Base-by-base conservation (phyloP, 2,888 invertebrate species). In the Punctoribates punctum region DNA sequence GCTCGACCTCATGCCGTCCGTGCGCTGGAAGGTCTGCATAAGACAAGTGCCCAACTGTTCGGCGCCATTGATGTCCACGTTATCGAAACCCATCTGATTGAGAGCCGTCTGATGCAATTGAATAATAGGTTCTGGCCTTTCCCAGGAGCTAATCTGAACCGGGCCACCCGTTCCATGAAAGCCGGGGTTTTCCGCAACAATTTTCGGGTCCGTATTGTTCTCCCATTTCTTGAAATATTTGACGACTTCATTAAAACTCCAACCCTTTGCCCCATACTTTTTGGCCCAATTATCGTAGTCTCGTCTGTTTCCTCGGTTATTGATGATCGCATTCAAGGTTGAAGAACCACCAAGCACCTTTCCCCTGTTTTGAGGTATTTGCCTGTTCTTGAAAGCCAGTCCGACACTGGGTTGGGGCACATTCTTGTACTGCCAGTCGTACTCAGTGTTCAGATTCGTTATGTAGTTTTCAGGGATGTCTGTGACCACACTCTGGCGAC, bases 331-430 rank as follows among this genome's bases (percentile, higher is more conserved):
- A 8, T 60, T 60, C 2, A 29, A 5, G 5, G 60, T 15, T 0
- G 60, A 72, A 1, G 72, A 48, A 1, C 72, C 72, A 27, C 72
- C 72, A 15, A 72, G 4, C 6, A 25, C 48, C 15, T 72, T 48
- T 4, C 72, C 72, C 15, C 48, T 8, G 8, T 23, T 25, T 25
- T 72, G 15, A 3, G 72, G 48, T 72, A 72, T 48, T 6, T 25
- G 48, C 15, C 11, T 5, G 34, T 23, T 23, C 5, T 15, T 13
- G 20, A 25, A 72, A 0, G 46, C 48, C 48, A 72, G 48, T 13
- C 72, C 72, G 4, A 48, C 27, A 1, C 13, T 3, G 6, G 38
- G 20, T 27, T 72, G 72, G 0, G 1, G 3, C 4, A 27, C 48
- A 25, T 46, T 46, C 11, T 15, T 46, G 11, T 48, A 72, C 4